Percentiles rank a stretch among this genome's conserved stretches.
These are phyloP conservation scores for Cichlasoma orientale DNA, from an alignment of 2,797 vertebrate species.

Conservation along the genomic window DNA sequence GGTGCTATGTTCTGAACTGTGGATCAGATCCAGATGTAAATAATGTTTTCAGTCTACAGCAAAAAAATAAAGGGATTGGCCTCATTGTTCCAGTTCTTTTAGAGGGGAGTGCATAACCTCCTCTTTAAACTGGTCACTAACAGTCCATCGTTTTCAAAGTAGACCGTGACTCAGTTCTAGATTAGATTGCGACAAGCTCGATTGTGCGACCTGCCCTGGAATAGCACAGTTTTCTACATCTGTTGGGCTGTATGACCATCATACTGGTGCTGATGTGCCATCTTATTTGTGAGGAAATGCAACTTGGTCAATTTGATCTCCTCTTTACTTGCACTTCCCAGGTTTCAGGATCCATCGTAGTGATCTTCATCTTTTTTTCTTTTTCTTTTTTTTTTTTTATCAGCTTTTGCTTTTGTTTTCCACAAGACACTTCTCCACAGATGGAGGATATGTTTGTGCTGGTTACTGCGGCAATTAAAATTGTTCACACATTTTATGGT, in stretches of 20 bases:
- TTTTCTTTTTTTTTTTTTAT: neutral
- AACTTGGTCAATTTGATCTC: neutral
- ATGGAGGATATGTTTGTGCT: too few relatives aligned
- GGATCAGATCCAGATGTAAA: too few relatives aligned
- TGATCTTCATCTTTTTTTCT: neutral
- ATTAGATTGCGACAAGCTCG: neutral
- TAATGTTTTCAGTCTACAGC: too few relatives aligned
- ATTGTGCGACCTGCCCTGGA: neutral
- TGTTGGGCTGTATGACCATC: neutral
- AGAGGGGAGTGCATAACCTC: too few relatives aligned
- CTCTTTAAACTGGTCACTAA: neutral
- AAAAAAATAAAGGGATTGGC: too few relatives aligned
- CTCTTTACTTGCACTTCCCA: neutral
- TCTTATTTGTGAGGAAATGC: fast-evolving
- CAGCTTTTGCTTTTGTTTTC: too few relatives aligned
- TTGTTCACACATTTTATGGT: too few relatives aligned
- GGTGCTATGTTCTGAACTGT: too few relatives aligned
- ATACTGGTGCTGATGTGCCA: neutral
- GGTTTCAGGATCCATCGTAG: neutral
- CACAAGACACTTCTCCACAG: too few relatives aligned
- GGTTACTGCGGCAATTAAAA: too few relatives aligned
- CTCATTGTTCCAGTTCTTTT: too few relatives aligned
- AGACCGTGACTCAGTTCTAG: neutral
- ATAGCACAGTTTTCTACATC: neutral
- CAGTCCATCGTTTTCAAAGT: neutral